phyloP scores from a whole-genome alignment of 1,140 invertebrate genomes.

The Yoshiicerus persimilis region DNA sequence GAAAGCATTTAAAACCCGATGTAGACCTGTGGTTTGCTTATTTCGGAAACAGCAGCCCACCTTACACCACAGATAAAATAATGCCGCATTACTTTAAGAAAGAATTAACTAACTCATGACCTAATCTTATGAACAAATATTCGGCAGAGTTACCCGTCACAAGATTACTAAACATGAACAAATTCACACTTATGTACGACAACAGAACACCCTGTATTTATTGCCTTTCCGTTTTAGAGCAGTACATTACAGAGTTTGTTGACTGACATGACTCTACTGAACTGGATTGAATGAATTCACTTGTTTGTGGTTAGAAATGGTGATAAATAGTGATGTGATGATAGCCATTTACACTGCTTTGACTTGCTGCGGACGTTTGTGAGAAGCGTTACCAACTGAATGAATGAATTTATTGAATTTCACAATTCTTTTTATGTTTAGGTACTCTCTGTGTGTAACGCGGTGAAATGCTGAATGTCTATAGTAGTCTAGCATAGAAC shows the following conservation, averaged over 20 bases:
- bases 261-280: background rate
- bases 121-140: too few relatives aligned
- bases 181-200: background rate
- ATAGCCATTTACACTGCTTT: background rate
- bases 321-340: background rate
- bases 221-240: background rate
- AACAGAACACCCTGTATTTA: background rate
- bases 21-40: too few relatives aligned
- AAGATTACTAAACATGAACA: background rate
- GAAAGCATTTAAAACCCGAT: too few relatives aligned
- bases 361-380: background rate
- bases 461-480: too few relatives aligned
- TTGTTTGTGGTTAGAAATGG: background rate
- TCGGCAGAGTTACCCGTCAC: background rate
- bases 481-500: too few relatives aligned
- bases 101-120: too few relatives aligned
- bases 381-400: background rate
- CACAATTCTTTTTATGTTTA: too few relatives aligned
- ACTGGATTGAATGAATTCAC: background rate
- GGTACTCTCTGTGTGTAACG: too few relatives aligned
- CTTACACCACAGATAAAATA: too few relatives aligned
- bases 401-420: background rate
- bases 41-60: too few relatives aligned
- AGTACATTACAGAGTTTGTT: background rate
- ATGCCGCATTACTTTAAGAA: too few relatives aligned